phyloP scores from a whole-genome alignment of 2,797 vertebrate species.

The Scolopax rusticola region DNA sequence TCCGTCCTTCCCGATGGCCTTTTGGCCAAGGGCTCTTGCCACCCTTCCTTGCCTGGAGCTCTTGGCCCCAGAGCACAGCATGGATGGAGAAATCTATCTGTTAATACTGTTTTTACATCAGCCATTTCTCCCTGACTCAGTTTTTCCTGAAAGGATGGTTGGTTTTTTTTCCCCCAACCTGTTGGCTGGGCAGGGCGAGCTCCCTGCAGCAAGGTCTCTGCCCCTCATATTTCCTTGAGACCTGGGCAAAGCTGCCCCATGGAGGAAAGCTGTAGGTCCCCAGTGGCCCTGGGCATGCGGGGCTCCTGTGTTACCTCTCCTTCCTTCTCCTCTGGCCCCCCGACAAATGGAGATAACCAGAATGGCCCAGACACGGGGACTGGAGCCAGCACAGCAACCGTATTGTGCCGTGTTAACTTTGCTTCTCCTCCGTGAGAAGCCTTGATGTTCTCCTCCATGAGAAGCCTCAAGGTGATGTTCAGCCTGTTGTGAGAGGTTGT shows the following conservation, averaged over 20 bases:
- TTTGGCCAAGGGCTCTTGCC: not conserved
- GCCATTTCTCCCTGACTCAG: not conserved
- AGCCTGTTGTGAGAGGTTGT: not conserved
- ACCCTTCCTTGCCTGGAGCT: not conserved
- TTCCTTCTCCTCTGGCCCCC: not conserved
- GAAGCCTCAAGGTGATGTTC: not conserved
- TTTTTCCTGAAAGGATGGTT: not conserved
- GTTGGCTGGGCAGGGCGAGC: not conserved
- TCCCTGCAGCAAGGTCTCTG: not conserved
- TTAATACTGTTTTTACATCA: accelerated
- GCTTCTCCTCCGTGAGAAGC: not conserved
- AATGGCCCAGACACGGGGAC: not conserved
- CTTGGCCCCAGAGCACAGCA: not conserved
- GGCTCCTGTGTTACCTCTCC: not conserved
- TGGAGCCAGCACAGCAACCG: not conserved
- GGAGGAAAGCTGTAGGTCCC: not conserved
- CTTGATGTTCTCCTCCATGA: too few relatives aligned
- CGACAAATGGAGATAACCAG: not conserved
- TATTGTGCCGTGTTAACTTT: not conserved
- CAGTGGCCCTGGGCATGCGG: not conserved
- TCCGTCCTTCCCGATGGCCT: not conserved
- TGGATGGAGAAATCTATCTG: not conserved
- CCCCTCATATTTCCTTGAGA: not conserved
- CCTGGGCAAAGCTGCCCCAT: not conserved
- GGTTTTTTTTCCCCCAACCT: not conserved